Conservation (phyloP, 1,140 invertebrate genomes). For the Hycleus cichorii region DNA sequence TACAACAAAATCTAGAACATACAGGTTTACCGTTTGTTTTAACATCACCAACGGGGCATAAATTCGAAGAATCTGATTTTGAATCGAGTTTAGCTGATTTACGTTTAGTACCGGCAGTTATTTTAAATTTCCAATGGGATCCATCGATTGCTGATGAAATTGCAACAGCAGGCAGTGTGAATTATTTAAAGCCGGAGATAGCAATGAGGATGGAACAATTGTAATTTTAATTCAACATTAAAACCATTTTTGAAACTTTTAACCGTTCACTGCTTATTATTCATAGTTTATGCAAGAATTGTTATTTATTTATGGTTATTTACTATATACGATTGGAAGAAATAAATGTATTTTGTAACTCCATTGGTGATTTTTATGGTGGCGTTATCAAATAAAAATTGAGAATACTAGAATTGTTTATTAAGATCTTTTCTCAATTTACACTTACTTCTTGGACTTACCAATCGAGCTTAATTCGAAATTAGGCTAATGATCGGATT, state of each 20-base stretch:
- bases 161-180: conserved; percentile 45
- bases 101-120: conserved; percentile 64
- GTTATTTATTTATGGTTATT: background rate
- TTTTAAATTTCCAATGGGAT: conserved; percentile 62
- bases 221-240: conserved; percentile 34
- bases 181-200: conserved; percentile 67
- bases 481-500: too few species aligned
- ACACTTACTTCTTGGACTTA: background rate
- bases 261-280: background rate
- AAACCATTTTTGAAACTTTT: background rate
- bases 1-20: conserved; percentile 61
- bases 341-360: conserved; percentile 17
- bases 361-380: conserved; percentile 14
- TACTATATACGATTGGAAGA: conserved; percentile 9
- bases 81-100: conserved; percentile 62
- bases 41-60: conserved; percentile 54
- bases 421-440: background rate
- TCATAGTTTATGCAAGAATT: background rate
- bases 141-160: conserved; percentile 44
- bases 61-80: conserved; percentile 52
- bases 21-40: conserved; percentile 59
- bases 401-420: background rate
- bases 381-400: background rate
- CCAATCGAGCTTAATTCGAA: too few species aligned
- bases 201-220: conserved; percentile 59